A percentile compares a stretch with the other conserved stretches of the same genome.
Conservation (phyloP, 2,888 invertebrate species). For the Lottia gigantea region DNA sequence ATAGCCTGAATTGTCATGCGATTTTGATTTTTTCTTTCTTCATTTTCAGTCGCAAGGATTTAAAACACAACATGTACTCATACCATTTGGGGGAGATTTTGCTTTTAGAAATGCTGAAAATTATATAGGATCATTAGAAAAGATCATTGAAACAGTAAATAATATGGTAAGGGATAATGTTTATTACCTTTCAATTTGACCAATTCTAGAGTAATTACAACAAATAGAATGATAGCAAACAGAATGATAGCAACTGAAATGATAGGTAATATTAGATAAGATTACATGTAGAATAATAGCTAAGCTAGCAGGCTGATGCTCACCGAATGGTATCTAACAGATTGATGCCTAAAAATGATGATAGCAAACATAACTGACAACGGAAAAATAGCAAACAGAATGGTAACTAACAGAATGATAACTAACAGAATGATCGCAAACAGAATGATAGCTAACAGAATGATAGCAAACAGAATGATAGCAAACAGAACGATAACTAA, state of each 20-base stretch:
- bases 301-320: too few relatives aligned
- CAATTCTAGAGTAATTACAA: not conserved
- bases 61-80: conserved; percentile 77
- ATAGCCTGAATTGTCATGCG: too few relatives aligned
- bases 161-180: conserved; percentile 60
- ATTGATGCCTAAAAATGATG: too few relatives aligned
- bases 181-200: not conserved
- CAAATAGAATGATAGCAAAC: not conserved
- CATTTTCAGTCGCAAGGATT: conserved; percentile 70
- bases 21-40: not conserved
- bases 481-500: too few relatives aligned
- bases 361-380: too few relatives aligned
- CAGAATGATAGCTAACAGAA: conserved; percentile 69
- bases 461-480: too few relatives aligned
- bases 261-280: too few relatives aligned
- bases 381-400: too few relatives aligned
- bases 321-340: too few relatives aligned
- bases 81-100: conserved; percentile 94
- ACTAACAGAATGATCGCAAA: conserved; percentile 74
- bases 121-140: conserved; percentile 87
- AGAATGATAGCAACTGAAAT: too few relatives aligned
- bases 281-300: too few relatives aligned
- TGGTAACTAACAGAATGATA: conserved; percentile 56
- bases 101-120: conserved; percentile 84
- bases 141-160: conserved; percentile 82